These are phyloP conservation scores for Gadopsis marmoratus DNA, from an alignment of 2,797 vertebrate species.

Conservation along the genomic window DNA sequence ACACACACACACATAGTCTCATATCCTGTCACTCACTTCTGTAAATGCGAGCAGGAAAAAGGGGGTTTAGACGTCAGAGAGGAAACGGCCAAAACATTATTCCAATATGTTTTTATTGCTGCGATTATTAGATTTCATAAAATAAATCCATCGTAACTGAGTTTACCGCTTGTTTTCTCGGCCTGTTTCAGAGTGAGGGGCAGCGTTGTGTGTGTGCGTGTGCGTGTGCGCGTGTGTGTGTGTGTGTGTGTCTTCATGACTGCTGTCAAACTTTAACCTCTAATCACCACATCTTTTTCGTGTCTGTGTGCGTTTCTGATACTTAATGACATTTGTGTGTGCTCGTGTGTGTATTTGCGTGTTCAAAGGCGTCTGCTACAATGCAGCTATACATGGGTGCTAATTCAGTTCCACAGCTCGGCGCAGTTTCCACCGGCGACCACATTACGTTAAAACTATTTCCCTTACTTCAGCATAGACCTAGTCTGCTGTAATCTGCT, in stretches of 20 bases:
- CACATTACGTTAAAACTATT: constrained; percentile 37
- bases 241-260: background rate
- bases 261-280: constrained; percentile 25
- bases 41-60: constrained; percentile 62
- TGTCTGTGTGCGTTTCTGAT: constrained; percentile 25
- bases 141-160: constrained; percentile 77
- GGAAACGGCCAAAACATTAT: constrained; percentile 76
- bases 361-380: constrained; percentile 46
- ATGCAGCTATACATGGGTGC: constrained; percentile 45
- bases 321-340: constrained; percentile 13
- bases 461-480: constrained; percentile 45
- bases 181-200: constrained; percentile 26
- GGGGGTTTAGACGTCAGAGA: constrained; percentile 57
- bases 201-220: background rate
- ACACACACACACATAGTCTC: constrained; percentile 34
- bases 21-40: constrained; percentile 74
- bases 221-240: background rate
- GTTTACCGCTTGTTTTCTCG: constrained; percentile 62
- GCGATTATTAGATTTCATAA: constrained; percentile 83
- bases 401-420: constrained; percentile 42
- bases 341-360: background rate
- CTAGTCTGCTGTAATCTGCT: constrained; percentile 50
- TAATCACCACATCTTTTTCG: constrained; percentile 29
- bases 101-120: constrained; percentile 77
- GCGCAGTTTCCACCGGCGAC: constrained; percentile 52